These are phyloP conservation scores for Eulithis testata DNA, from an alignment of 2,888 invertebrate species.

Conservation along the genomic window DNA sequence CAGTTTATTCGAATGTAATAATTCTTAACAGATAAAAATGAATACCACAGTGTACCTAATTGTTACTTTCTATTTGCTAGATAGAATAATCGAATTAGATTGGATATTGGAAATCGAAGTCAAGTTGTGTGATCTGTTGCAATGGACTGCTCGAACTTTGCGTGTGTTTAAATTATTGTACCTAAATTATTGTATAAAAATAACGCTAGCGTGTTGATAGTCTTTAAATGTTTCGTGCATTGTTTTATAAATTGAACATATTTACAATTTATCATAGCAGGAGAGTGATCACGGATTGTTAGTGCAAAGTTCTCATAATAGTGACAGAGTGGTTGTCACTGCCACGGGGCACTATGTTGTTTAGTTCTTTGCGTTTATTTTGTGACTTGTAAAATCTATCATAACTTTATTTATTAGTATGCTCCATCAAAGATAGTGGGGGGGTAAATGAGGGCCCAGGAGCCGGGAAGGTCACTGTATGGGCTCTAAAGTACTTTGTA, in stretches of 20 bases:
- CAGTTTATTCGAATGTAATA: constrained; percentile 75
- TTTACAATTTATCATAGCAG: constrained; percentile 34
- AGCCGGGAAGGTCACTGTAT: constrained; percentile 33
- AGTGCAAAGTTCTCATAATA: constrained; percentile 18
- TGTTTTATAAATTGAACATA: constrained; percentile 29
- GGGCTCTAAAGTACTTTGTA: constrained; percentile 54
- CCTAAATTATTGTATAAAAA: constrained; percentile 41
- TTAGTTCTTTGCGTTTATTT: constrained; percentile 48
- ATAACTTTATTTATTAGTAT: constrained; percentile 65
- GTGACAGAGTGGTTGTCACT: constrained; percentile 27
- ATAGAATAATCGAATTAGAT: constrained; percentile 84
- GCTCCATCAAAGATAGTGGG: constrained; percentile 60
- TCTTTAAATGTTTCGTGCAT: constrained; percentile 29
- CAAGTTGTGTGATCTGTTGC: constrained; percentile 71
- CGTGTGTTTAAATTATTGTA: constrained; percentile 50
- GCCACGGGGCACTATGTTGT: constrained; percentile 35
- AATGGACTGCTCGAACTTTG: constrained; percentile 50
- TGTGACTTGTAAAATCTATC: constrained; percentile 58
- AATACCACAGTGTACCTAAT: constrained; percentile 81
- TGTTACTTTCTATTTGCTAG: constrained; percentile 84
- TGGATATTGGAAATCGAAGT: constrained; percentile 71
- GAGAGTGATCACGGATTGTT: constrained; percentile 42
- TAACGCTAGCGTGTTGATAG: constrained; percentile 36
- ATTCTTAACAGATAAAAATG: constrained; percentile 62
- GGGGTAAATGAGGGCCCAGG: constrained; percentile 45